Evolutionary conservation across 2,113 vertebrate species (phyloP), one percentile per base, ranked within the genome.

Genomic region (Prunella himalayana): DNA sequence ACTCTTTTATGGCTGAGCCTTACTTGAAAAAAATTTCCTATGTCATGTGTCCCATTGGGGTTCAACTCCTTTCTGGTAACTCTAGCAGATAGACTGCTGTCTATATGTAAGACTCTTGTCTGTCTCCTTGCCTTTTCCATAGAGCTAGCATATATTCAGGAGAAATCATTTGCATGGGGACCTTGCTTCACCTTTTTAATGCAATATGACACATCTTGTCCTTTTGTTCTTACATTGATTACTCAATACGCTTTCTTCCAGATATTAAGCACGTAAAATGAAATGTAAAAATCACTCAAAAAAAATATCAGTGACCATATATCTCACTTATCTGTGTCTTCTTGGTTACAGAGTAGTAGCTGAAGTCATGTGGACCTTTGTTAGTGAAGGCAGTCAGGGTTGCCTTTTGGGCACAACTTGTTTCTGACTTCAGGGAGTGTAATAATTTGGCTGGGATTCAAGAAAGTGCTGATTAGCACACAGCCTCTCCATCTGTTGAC

Each of bases 341-440:
- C 82, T 70, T 86, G 60, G 51, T 81, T 76, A 63, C 8, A 2
- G 35, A 83, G n/a, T 63, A 81, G 42, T 66, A 69, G 54, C 71
- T 94, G 82, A 90, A 86, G 80, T 95, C 80, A 94, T 60, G 64
- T 44, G 35, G 68, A 90, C 39, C 39, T 86, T 75, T 84, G 70
- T 82, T 92, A 70, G 20, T 5, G 4, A 73, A 96, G 33, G 37
- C 31, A 71, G 44, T 81, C 35, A 59, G 64, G 10, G 9, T 20
- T 96, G 68, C 72, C 35, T 86, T 90, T 94, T 90, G 76, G 44
- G 53, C 56, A 79, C 59, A 79, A 37, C 76, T 65, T 95, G 54
- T 87, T 89, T 20, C 53, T 66, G 66, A 54, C 88, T 92, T 86
- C 27, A 90, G 71, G 60, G 24, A 60, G 23, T 0, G 2, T 77